Conservation (phyloP, 2,888 invertebrate genomes). For the Stenodera caucasica region DNA sequence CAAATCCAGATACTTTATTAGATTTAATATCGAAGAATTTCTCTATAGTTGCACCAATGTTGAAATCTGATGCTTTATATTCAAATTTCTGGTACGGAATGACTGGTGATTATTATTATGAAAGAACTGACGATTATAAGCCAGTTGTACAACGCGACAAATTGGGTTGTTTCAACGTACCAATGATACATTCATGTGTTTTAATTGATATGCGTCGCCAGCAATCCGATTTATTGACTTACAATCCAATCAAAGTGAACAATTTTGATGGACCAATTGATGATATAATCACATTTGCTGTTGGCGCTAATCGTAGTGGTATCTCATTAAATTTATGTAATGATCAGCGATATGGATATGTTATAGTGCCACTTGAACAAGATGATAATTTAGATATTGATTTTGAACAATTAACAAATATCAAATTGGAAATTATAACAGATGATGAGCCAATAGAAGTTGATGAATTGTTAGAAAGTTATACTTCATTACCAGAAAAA, state of each 20-base stretch:
- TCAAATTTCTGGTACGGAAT: slow-evolving; percentile 98
- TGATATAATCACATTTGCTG: slow-evolving; percentile 91
- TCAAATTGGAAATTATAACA: slow-evolving; percentile 65
- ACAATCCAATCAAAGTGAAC: slow-evolving; percentile 64
- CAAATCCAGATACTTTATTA: slow-evolving; percentile 66
- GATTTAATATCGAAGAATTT: slow-evolving; percentile 65
- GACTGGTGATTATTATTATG: slow-evolving; percentile 80
- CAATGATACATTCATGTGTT: slow-evolving; percentile 90
- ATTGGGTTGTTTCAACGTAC: slow-evolving; percentile 78
- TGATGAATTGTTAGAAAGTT: slow-evolving; percentile 51
- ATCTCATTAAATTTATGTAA: slow-evolving; percentile 78
- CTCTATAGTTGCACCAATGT: slow-evolving; percentile 79
- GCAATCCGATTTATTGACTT: slow-evolving; percentile 70
- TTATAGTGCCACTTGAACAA: slow-evolving; percentile 78
- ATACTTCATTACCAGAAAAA: slow-evolving; percentile 50
- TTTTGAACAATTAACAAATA: slow-evolving; percentile 70
- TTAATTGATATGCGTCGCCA: slow-evolving; percentile 70
- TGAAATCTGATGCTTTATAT: slow-evolving; percentile 83
- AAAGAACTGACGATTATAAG: slow-evolving; percentile 81
- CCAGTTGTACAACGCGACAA: slow-evolving; percentile 71
- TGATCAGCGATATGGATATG: slow-evolving; percentile 77
- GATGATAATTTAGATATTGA: slow-evolving; percentile 67
- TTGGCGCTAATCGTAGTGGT: slow-evolving; percentile 71
- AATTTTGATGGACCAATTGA: slow-evolving; percentile 73
- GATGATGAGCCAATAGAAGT: slow-evolving; percentile 58